Evolutionary conservation across 2,888 invertebrate species (phyloP), one percentile per base, ranked within the genome.

Genomic region (Koerneria pararmatus): DNA sequence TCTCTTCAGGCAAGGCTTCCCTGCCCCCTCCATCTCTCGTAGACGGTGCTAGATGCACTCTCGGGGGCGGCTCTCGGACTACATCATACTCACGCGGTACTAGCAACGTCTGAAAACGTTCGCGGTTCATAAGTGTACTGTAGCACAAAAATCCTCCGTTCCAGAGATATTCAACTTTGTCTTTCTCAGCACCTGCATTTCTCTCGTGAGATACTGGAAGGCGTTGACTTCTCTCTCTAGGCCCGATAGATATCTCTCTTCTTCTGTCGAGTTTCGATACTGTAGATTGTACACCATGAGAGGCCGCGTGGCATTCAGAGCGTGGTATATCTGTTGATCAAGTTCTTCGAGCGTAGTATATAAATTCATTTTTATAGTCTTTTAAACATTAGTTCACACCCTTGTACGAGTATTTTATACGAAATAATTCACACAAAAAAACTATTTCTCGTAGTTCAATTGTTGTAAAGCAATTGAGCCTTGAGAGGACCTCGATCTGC

Each of bases 181-280:
- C n/a, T n/a, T n/a, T n/a, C n/a, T n/a, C n/a, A n/a, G 95, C 29
- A 92, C 90, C 82, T 90, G 89, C 76, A 97, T 95, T n/a, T 64
- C 64, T n/a, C 64, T 54, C 2, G 64, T 64, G 53, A 97, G 87
- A 76, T 88, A 87, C 82, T 95, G 94, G 85, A 97, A 97, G 0
- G 95, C 91, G 81, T 91, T 90, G 84, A 95, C 95, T 85, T 97
- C 97, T 70, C 91, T 88, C 70, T 92, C 88, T 67, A 97, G 85
- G 0, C 91, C 88, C 0, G 94, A 93, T 41, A 98, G 87, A 85
- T 95, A 98, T 1, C 91, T 89, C 85, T 98, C 97, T 84, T 98
- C 98, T 85, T 98, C 98, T 0, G 93, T 92, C 6, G 97, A 95
- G 69, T 90, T 90, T 11, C 89, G 89, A 83, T 95, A 93, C 73